Evolutionary conservation across 2,797 vertebrate species (phyloP).

Genomic region (Sebastes matsubarae): DNA sequence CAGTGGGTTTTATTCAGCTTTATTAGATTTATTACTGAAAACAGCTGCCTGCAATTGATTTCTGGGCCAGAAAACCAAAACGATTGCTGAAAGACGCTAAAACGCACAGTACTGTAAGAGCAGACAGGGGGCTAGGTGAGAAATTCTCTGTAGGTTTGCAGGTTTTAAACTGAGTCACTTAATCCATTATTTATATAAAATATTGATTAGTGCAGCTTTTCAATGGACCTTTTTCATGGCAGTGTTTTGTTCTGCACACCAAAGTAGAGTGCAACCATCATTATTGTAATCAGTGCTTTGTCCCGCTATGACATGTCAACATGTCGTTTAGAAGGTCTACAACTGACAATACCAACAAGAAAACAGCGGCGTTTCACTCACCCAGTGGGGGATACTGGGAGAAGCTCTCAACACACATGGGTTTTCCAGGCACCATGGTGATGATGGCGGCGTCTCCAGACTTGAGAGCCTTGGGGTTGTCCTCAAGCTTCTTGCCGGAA

Average conservation of each 20-base stretch:
- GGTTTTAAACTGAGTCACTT: neutral
- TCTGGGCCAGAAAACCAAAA: neutral
- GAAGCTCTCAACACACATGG: conserved; percentile 86
- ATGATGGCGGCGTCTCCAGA: conserved; percentile 83
- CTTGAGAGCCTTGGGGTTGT: conserved; percentile 82
- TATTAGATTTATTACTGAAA: too few relatives aligned
- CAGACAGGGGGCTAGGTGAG: neutral
- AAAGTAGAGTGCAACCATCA: neutral
- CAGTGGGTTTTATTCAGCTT: neutral
- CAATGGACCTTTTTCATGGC: neutral
- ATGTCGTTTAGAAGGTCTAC: neutral
- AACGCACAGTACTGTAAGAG: neutral
- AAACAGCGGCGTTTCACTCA: conserved; percentile 47
- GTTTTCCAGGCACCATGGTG: conserved; percentile 80
- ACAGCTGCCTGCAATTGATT: neutral
- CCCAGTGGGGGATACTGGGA: conserved; percentile 82
- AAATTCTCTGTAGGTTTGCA: neutral
- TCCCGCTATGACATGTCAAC: neutral
- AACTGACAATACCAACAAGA: neutral
- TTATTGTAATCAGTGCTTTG: neutral
- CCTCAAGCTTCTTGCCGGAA: conserved; percentile 85
- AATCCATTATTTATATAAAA: neutral
- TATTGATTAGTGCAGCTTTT: neutral
- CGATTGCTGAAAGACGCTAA: neutral
- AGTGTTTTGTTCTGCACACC: neutral